Percentiles rank a stretch among this genome's conserved stretches.
Evolutionary conservation across 2,113 vertebrate genomes (phyloP).

Genomic region (Tyrannus savana): DNA sequence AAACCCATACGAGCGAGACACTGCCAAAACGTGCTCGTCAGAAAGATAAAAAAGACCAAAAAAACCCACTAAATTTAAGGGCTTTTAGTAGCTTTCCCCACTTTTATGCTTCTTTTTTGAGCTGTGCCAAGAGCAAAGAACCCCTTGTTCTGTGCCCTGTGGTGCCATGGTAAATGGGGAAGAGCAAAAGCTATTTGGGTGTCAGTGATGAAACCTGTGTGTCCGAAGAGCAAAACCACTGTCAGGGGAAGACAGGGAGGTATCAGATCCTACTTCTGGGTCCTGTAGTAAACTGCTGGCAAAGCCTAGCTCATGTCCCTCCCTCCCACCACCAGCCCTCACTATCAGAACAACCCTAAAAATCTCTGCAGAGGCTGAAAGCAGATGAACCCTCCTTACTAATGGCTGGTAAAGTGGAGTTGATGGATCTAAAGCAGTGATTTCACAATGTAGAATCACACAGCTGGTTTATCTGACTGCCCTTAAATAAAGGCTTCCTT

Average conservation of each 20-base stretch:
- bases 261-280: background rate
- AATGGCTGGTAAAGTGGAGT: background rate
- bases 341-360: background rate
- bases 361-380: background rate
- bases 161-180: background rate
- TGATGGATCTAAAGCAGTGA: background rate
- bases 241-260: constrained; percentile 1
- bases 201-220: background rate
- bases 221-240: background rate
- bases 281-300: constrained; percentile 20
- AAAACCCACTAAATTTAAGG: background rate
- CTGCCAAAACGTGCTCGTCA: background rate
- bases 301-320: background rate
- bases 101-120: background rate
- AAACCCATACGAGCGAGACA: background rate
- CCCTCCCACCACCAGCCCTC: background rate
- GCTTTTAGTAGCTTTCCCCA: background rate
- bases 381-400: background rate
- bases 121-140: background rate
- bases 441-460: constrained; percentile 11
- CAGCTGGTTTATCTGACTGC: constrained; percentile 15
- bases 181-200: background rate
- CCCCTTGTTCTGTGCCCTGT: background rate
- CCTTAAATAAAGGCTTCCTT: constrained; percentile 37
- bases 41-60: background rate